Conservation (phyloP, 2,113 vertebrate genomes). For the Cochlearius cochlearius region DNA sequence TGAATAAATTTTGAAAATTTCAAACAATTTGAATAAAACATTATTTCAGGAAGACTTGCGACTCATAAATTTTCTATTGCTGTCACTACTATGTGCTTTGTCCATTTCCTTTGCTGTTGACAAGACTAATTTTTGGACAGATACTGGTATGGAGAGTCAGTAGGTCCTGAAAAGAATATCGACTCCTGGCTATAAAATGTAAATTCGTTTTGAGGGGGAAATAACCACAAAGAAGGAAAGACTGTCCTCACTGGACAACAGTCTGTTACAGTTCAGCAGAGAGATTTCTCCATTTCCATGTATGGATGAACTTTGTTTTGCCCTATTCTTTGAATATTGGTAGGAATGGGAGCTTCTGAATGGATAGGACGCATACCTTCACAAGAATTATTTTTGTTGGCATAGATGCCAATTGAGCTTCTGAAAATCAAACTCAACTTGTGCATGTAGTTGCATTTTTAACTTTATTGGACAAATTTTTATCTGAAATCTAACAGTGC, state of each 20-base stretch:
- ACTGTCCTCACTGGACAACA: neutral
- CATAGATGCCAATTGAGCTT: neutral
- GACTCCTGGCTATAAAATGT: neutral
- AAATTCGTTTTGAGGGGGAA: neutral
- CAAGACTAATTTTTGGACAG: neutral
- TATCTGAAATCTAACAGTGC: neutral
- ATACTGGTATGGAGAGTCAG: neutral
- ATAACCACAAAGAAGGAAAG: neutral
- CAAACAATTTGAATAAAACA: neutral
- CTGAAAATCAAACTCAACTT: neutral
- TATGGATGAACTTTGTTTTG: neutral
- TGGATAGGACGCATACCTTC: accelerated
- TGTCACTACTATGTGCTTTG: neutral
- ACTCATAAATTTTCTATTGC: neutral
- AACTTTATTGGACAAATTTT: neutral
- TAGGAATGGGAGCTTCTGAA: neutral
- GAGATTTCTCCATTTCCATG: neutral
- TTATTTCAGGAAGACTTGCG: neutral
- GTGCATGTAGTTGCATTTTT: neutral
- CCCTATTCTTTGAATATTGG: neutral
- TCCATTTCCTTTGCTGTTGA: neutral
- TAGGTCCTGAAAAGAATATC: neutral
- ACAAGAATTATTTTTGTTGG: neutral
- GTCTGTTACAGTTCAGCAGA: neutral
- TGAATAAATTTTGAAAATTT: neutral